Conservation (phyloP, 2,113 vertebrate genomes). For the Brevimyrus niger region DNA sequence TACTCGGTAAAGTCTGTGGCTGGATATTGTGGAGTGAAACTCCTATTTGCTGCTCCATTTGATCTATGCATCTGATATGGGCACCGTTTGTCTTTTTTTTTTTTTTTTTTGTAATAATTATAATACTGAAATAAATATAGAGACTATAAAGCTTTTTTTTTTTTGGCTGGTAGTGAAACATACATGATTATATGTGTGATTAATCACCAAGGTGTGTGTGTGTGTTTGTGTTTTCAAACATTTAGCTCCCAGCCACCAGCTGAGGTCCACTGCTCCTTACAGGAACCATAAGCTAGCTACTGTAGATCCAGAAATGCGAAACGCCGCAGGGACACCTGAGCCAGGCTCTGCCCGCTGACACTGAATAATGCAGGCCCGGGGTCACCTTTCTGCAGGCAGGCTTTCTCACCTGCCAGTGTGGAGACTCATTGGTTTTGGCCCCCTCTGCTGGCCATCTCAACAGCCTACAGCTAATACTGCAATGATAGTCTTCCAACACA, state of each 20-base stretch:
- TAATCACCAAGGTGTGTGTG: not conserved
- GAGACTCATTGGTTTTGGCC: not conserved
- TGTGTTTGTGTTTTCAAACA: not conserved
- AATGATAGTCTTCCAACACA: not conserved
- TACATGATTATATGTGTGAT: not conserved
- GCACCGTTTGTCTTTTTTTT: not conserved
- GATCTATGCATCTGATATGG: not conserved
- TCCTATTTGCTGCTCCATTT: not conserved
- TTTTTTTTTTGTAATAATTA: not conserved
- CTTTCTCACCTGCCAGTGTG: not conserved
- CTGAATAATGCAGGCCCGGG: slow-evolving; percentile 2
- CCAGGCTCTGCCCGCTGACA: not conserved
- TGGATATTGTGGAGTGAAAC: not conserved
- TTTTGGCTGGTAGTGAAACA: not conserved
- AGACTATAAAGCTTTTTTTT: not conserved
- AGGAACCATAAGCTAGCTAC: not conserved
- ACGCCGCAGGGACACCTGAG: not conserved
- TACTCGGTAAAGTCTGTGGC: not conserved
- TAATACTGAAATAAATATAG: not conserved
- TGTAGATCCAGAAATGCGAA: not conserved
- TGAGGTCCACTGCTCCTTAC: not conserved
- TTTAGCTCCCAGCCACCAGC: not conserved
- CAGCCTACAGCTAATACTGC: not conserved
- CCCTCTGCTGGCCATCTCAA: not conserved
- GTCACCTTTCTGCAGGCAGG: not conserved